A percentile compares a stretch with the other conserved stretches of the same genome.
These are phyloP conservation scores for Virgularia gustaviana DNA, from an alignment of 92 coral and sea anemone species.

Conservation along the genomic window DNA sequence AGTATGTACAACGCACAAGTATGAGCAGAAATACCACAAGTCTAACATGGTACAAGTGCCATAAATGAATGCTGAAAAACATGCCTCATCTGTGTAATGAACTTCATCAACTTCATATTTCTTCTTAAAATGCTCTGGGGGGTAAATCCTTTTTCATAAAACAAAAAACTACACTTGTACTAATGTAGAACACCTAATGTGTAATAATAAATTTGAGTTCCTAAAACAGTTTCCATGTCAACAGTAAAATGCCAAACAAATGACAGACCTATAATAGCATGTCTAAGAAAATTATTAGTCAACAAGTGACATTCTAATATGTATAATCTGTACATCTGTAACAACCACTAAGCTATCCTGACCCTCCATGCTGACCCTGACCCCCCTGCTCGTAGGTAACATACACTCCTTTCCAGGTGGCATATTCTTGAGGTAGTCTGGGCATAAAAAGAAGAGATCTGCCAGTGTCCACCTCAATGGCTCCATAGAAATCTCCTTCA, in stretches of 20 bases:
- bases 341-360: too few relatives aligned
- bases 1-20: too few relatives aligned
- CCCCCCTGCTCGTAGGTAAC: too few relatives aligned
- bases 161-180: too few relatives aligned
- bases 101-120: conserved; percentile 90
- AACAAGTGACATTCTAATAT: neutral
- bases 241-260: too few relatives aligned
- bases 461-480: conserved; percentile 81
- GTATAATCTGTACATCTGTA: neutral
- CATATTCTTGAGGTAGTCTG: conserved; percentile 78
- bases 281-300: neutral
- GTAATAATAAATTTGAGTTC: neutral
- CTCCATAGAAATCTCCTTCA: conserved; percentile 90
- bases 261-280: neutral
- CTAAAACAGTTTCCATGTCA: neutral
- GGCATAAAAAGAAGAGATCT: conserved; percentile 74
- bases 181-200: too few relatives aligned
- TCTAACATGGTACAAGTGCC: neutral
- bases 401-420: conserved; percentile 90
- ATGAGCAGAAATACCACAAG: neutral
- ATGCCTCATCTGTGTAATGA: conserved; percentile 70
- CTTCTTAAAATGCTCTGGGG: conserved; percentile 76
- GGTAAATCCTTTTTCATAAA: conserved; percentile 79
- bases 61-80: neutral
- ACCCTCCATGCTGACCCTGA: too few relatives aligned